Evolutionary conservation across 2,113 vertebrate genomes (phyloP).

Genomic region (Nicator chloris): DNA sequence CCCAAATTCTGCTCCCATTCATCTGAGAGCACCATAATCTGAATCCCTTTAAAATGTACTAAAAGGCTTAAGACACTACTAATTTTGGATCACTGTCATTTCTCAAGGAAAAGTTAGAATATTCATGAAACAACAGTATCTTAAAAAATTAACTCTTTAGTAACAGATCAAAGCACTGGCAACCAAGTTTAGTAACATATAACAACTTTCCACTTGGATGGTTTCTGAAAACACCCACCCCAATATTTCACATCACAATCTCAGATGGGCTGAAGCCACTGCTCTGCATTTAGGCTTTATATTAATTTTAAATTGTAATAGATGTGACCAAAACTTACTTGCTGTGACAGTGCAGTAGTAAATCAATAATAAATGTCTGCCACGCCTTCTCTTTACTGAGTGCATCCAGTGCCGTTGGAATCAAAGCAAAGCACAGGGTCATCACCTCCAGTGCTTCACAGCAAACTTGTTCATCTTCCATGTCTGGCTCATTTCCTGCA

Average conservation of each 20-base stretch:
- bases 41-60: not conserved
- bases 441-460: slow-evolving; percentile 98
- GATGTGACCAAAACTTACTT: slow-evolving; percentile 78
- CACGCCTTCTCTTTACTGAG: slow-evolving; percentile 99
- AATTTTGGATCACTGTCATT: not conserved
- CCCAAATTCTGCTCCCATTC: not conserved
- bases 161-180: not conserved
- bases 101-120: not conserved
- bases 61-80: not conserved
- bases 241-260: not conserved
- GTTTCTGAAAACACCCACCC: not conserved
- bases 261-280: not conserved
- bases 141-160: not conserved
- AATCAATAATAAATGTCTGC: slow-evolving; percentile 98
- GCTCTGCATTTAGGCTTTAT: not conserved
- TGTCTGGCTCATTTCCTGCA: slow-evolving; percentile 91
- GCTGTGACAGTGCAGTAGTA: slow-evolving; percentile 98
- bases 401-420: slow-evolving; percentile 94
- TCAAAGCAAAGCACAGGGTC: slow-evolving; percentile 97
- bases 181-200: not conserved
- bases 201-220: not conserved
- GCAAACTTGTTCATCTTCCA: slow-evolving; percentile 98
- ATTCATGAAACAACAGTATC: not conserved
- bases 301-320: not conserved
- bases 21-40: not conserved